These are phyloP conservation scores for Atopsyche davidsoni DNA, from an alignment of 1,140 invertebrate species.

Conservation along the genomic window DNA sequence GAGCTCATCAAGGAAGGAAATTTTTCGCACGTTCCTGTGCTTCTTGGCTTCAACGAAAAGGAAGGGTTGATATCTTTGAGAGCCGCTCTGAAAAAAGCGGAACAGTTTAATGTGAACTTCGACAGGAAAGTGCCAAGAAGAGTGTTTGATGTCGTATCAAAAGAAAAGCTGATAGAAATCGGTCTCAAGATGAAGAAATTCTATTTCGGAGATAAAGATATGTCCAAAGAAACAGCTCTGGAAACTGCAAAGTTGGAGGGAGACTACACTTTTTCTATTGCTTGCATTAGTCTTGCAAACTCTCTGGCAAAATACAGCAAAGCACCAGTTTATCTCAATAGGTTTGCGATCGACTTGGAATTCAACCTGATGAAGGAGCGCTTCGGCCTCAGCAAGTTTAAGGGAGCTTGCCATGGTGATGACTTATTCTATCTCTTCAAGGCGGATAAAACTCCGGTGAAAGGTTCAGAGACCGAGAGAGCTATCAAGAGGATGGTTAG, in stretches of 20 bases:
- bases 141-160: conserved; percentile 30
- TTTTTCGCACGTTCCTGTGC: conserved; percentile 51
- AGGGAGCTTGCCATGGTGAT: conserved; percentile 56
- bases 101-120: conserved; percentile 36
- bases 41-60: conserved; percentile 54
- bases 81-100: conserved; percentile 32
- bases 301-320: conserved; percentile 34
- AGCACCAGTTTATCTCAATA: conserved; percentile 45
- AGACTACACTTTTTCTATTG: conserved; percentile 43
- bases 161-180: conserved; percentile 35
- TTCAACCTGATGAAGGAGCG: conserved; percentile 37
- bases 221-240: conserved; percentile 30
- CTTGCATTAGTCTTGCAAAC: conserved; percentile 38
- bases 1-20: conserved; percentile 37
- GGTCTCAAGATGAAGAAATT: conserved; percentile 40
- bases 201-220: conserved; percentile 43
- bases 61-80: conserved; percentile 50
- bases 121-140: conserved; percentile 37
- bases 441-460: conserved; percentile 38
- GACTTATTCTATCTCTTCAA: conserved; percentile 59
- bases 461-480: conserved; percentile 35
- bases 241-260: conserved; percentile 39
- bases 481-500: conserved; percentile 45
- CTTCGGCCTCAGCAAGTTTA: conserved; percentile 29
- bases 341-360: conserved; percentile 42